Base-by-base conservation (phyloP, 1,140 invertebrate genomes). In the Drosophila sechellia region DNA sequence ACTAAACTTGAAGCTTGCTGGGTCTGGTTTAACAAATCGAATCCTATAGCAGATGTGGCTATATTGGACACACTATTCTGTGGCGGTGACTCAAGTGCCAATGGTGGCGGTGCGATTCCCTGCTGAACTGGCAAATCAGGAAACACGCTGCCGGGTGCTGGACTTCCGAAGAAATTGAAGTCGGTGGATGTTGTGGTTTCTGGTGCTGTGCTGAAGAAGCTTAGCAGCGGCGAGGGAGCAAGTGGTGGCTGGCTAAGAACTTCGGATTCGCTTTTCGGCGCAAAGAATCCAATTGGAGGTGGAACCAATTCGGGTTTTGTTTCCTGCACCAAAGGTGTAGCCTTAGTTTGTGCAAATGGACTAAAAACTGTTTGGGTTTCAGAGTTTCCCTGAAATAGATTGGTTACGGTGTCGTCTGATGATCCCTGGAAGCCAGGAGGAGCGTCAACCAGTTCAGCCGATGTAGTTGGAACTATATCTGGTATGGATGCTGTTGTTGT, bases 281-380 rank as follows among this genome's bases (percentile, higher is more conserved):
- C 31, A 31, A 80, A 73, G 46, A 89, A 89, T 68, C 85, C 85
- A 39, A 84, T 60, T 1, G 84, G 84, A 12, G 79, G 79, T 10
- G 86, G 53, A 31, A 77, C 17, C 15, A 79, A 35, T 2, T 80
- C 69, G 52, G 79, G 59, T 4, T 57, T 50, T 10, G 42, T n/a
- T 13, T 55, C 39, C 37, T 72, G 77, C 31, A 75, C 34, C 40
- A 59, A 40, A n/a, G 77, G 56, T 39, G 80, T 90, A 12, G 70
- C 75, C 27, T 81, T 53, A 6, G 74, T 80, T 48, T 85, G 77
- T 8, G 75, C 58, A 50, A 90, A 85, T 8, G 86, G 86, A 73
- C 89, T 90, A 35, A 77, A 90, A 45, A 81, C 77, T 3, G 86
- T 86, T 42, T 84, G 73, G 10, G 81, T 81, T 5, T 70, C 50